Evolutionary conservation across 2,888 invertebrate genomes (phyloP).

Genomic region (Epinotia ramella): DNA sequence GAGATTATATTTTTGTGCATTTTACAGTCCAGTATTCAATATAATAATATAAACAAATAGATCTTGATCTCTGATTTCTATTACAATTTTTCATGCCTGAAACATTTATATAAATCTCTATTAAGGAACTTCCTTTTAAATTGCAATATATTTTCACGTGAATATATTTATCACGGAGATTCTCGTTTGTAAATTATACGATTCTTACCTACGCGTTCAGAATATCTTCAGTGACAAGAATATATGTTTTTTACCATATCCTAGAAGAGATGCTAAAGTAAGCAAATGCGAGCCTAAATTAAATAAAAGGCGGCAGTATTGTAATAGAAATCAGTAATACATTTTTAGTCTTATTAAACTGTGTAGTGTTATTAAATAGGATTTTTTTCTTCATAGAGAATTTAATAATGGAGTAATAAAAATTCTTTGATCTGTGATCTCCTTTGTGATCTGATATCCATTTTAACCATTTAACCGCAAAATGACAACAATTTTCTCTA

Average conservation of each 20-base stretch:
- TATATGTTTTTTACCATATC: too few species aligned
- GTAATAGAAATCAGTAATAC: conserved; percentile 10
- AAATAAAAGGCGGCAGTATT: not conserved
- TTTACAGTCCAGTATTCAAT: not conserved
- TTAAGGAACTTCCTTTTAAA: too few species aligned
- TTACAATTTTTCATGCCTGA: not conserved
- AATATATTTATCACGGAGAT: too few species aligned
- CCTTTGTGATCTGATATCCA: conserved; percentile 11
- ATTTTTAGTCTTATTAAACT: not conserved
- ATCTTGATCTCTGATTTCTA: not conserved
- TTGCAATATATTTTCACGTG: too few species aligned
- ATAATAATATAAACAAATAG: not conserved
- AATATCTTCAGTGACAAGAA: too few species aligned
- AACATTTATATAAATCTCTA: too few species aligned
- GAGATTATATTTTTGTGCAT: not conserved
- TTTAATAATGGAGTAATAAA: not conserved
- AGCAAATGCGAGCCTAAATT: not conserved
- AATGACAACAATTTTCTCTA: not conserved
- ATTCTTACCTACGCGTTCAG: too few species aligned
- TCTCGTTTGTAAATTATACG: too few species aligned
- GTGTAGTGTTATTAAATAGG: not conserved
- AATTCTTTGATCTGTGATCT: conserved; percentile 15
- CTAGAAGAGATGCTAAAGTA: not conserved
- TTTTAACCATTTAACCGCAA: conserved; percentile 21
- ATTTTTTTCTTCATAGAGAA: not conserved